Evolutionary conservation across 2,888 invertebrate genomes (phyloP).

Genomic region (Chrysomela aeneicollis): DNA sequence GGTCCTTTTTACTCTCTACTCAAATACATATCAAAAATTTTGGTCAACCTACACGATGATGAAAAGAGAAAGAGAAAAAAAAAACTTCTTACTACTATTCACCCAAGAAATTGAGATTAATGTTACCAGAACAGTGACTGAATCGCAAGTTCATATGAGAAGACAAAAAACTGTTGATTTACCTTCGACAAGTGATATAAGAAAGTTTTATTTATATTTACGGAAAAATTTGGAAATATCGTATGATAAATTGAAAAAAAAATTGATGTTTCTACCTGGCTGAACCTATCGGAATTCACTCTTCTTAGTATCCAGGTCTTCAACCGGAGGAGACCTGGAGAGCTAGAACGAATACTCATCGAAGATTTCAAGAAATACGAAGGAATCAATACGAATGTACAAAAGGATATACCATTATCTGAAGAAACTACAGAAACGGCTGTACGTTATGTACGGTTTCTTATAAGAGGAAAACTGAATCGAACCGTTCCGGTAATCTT

Average conservation of each 20-base stretch:
- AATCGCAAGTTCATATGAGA: constrained; percentile 24
- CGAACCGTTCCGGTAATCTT: constrained; percentile 23
- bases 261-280: constrained; percentile 8
- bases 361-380: constrained; percentile 24
- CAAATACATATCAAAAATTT: constrained; percentile 31
- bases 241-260: not conserved
- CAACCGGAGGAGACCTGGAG: constrained; percentile 27
- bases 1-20: constrained; percentile 35
- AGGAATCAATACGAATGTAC: constrained; percentile 3
- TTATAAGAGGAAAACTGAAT: constrained; percentile 16
- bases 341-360: constrained; percentile 21
- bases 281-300: constrained; percentile 24
- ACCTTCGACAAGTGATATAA: constrained; percentile 14
- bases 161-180: constrained; percentile 15
- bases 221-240: not conserved
- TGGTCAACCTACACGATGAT: constrained; percentile 17
- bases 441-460: constrained; percentile 19
- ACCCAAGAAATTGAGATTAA: constrained; percentile 13
- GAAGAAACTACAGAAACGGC: constrained; percentile 10
- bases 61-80: constrained; percentile 17
- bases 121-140: constrained; percentile 22
- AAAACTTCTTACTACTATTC: constrained; percentile 20
- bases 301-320: constrained; percentile 22
- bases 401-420: constrained; percentile 14
- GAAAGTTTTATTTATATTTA: constrained; percentile 12